Evolutionary conservation across 2,113 vertebrate species (phyloP).

Genomic region (Chionomys nivalis): DNA sequence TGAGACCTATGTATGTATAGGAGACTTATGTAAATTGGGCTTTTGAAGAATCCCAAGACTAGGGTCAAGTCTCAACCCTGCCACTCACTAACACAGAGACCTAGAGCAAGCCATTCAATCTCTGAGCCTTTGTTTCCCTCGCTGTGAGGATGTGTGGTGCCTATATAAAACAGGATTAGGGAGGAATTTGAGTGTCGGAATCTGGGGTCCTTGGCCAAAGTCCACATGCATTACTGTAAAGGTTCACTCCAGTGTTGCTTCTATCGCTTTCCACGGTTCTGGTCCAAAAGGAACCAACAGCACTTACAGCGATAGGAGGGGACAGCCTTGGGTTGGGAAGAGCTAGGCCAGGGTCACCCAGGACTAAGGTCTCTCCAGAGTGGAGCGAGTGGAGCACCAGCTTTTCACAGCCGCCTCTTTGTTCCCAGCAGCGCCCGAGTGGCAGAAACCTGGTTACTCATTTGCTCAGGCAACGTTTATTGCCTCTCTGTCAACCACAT

Average conservation of each 20-base stretch:
- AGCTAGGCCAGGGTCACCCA: not conserved
- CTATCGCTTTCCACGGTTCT: not conserved
- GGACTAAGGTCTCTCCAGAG: not conserved
- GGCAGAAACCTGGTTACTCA: slow-evolving; percentile 58
- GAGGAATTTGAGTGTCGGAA: not conserved
- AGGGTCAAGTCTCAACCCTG: slow-evolving; percentile 1
- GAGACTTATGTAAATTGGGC: not conserved
- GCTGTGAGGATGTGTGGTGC: not conserved
- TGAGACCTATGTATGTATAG: not conserved
- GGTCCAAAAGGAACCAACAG: not conserved
- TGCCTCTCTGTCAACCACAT: not conserved
- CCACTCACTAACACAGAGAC: not conserved
- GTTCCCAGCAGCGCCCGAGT: accelerated
- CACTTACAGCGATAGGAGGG: not conserved
- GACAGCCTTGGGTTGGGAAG: not conserved
- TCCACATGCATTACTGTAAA: not conserved
- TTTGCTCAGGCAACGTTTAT: slow-evolving; percentile 64
- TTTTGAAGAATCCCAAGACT: not conserved
- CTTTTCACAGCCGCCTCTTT: not conserved
- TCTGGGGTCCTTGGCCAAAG: not conserved
- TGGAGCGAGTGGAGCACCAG: not conserved
- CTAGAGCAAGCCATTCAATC: not conserved
- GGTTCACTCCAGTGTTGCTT: not conserved
- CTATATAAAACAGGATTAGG: not conserved
- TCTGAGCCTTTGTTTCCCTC: not conserved